phyloP scores from a whole-genome alignment of 2,113 vertebrate genomes.

The Ochotona curzoniae region DNA sequence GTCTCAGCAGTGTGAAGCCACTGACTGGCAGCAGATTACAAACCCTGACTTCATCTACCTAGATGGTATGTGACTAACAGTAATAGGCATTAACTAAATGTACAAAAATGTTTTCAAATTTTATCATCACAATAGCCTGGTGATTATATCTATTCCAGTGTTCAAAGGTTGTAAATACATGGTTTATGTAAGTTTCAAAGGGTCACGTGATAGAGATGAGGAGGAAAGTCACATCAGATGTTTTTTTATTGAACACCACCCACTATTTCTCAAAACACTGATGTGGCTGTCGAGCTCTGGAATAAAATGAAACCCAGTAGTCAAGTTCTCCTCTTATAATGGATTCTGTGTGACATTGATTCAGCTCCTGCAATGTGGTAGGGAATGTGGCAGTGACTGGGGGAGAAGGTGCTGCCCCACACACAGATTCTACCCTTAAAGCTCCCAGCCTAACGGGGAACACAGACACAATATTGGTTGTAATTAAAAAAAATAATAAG shows the following conservation, averaged over 20 bases:
- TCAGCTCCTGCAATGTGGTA: background rate
- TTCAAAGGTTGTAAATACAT: background rate
- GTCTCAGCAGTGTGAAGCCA: background rate
- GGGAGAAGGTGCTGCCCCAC: background rate
- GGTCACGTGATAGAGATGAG: background rate
- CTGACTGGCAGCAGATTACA: background rate
- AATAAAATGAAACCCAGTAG: slow-evolving; percentile 4
- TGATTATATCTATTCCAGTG: background rate
- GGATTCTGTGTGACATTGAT: slow-evolving; percentile 11
- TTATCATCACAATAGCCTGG: background rate
- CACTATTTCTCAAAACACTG: slow-evolving; percentile 19
- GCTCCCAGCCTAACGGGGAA: background rate
- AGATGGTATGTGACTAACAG: background rate
- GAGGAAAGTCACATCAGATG: background rate
- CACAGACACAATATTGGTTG: background rate
- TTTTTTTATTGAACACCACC: background rate
- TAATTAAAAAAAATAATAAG: too few relatives aligned
- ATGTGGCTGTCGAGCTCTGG: background rate
- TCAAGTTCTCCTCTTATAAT: background rate
- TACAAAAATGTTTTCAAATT: background rate
- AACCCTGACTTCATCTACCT: background rate
- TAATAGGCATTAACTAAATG: background rate
- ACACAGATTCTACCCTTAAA: background rate
- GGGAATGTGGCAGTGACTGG: background rate
- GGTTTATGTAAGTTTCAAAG: background rate